Base-by-base conservation (phyloP, 2,113 vertebrate species). In the Pterophyllum scalare region DNA sequence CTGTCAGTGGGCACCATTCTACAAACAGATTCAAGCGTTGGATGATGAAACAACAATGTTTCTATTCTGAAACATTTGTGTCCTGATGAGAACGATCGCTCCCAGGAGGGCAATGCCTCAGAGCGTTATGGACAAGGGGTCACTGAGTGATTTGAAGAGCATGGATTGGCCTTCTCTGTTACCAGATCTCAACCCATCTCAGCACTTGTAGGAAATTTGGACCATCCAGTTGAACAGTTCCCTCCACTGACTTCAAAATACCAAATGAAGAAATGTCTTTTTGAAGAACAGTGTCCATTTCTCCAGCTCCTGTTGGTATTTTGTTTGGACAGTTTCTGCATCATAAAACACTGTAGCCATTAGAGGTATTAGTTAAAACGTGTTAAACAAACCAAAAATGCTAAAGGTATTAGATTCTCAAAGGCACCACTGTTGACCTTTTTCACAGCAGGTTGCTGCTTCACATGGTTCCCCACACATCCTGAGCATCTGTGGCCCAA, bases 31-130 rank as follows among this genome's bases (percentile, higher is more conserved):
- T 31, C 28, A 49, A 52, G 10, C 28, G 24, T 70, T 28, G 26
- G 43, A 49, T 70, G 65, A 20, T 31, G 49, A 70, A 49, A 52
- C 46, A 49, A 70, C 40, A 40, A 28, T 49, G 28, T 14, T 14
- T 46, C 12, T 46, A 5, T 46, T 46, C 13, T 46, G 12, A 46
- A 3, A 49, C 40, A 19, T 43, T 70, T 70, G n/a, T 49, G 28
- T 0, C 3, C 64, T 49, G 40, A 49, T 70, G 24, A 28, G 1
- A 49, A 24, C 0, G 24, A 28, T 49, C 0, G 9, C 49, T 13
- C 49, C 43, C 65, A 49, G 15, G 65, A 70, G 28, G 43, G 65
- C 24, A 20, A 40, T 52, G 40, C 17, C 43, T 70, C 64, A 22
- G 19, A 49, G 40, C 9, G 0, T 49, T 67, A 49, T 40, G 22